phyloP scores from a whole-genome alignment of 1,140 invertebrate species.

The Goniozus legneri region DNA sequence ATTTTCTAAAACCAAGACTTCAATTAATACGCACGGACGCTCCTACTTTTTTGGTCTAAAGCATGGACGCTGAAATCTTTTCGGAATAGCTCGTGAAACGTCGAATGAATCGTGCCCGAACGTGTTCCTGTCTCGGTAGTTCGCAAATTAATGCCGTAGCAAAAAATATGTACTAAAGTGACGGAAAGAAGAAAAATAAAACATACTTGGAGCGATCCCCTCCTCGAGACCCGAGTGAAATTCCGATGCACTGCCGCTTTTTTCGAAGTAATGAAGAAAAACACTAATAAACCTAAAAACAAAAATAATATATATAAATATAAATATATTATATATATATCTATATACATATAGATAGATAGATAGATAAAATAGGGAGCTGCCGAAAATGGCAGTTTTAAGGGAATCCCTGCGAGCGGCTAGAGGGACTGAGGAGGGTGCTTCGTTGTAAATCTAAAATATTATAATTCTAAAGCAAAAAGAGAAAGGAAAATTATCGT shows the following conservation, averaged over 20 bases:
- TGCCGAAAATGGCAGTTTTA: conserved; percentile 30
- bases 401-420: conserved; percentile 27
- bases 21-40: no score
- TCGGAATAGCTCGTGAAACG: conserved; percentile 15
- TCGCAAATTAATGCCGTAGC: no score
- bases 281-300: no score
- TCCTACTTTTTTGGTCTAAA: no score
- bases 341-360: conserved; percentile 17
- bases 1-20: conserved; percentile 22
- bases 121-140: conserved; percentile 24
- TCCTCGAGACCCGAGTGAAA: conserved; percentile 25
- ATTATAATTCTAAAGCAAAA: no score
- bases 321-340: conserved; percentile 31
- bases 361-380: conserved; percentile 29
- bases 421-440: conserved; percentile 26
- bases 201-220: conserved; percentile 20
- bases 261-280: conserved; percentile 21
- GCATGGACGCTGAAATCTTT: no score
- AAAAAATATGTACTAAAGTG: no score
- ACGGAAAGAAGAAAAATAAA: conserved; percentile 3
- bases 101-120: conserved; percentile 17
- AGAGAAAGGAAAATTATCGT: no score
- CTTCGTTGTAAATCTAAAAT: no score
- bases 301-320: conserved; percentile 31
- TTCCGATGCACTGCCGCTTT: conserved; percentile 34